phyloP scores from a whole-genome alignment of 2,113 vertebrate species.

The Jacana jacana region DNA sequence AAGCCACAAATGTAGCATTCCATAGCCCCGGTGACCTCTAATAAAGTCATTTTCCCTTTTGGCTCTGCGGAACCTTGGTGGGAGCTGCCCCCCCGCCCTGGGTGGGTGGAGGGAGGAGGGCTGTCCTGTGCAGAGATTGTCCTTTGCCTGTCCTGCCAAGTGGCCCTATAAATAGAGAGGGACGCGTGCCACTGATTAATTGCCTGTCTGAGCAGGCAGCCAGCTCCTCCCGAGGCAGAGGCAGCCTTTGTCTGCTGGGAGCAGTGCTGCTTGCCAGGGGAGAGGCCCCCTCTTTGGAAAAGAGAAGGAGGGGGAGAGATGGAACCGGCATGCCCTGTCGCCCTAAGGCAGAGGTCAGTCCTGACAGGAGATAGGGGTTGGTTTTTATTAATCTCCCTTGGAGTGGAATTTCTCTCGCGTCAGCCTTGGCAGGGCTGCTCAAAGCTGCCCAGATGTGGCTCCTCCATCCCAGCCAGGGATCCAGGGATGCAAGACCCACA shows the following conservation, averaged over 20 bases:
- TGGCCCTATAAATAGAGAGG: neutral
- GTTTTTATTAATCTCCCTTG: neutral
- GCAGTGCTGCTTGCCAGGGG: neutral
- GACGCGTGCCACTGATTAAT: conserved; percentile 14
- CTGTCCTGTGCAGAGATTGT: neutral
- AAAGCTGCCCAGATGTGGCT: neutral
- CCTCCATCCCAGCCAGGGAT: neutral
- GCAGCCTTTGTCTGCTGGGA: neutral
- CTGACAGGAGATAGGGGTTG: neutral
- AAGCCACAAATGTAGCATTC: neutral
- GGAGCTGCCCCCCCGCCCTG: neutral
- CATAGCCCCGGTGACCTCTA: neutral
- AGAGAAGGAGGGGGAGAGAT: neutral
- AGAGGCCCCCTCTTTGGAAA: neutral
- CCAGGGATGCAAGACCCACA: neutral
- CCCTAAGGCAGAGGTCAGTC: neutral
- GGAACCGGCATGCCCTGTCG: fast-evolving
- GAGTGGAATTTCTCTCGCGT: neutral
- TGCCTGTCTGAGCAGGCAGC: neutral
- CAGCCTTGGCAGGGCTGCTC: neutral
- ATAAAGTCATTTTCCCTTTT: neutral
- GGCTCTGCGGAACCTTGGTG: neutral
- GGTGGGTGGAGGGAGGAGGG: neutral
- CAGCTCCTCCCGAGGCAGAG: neutral
- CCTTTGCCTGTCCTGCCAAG: neutral